Base-by-base conservation (phyloP, 2,113 vertebrate species). In the Tachuris rubrigastra region DNA sequence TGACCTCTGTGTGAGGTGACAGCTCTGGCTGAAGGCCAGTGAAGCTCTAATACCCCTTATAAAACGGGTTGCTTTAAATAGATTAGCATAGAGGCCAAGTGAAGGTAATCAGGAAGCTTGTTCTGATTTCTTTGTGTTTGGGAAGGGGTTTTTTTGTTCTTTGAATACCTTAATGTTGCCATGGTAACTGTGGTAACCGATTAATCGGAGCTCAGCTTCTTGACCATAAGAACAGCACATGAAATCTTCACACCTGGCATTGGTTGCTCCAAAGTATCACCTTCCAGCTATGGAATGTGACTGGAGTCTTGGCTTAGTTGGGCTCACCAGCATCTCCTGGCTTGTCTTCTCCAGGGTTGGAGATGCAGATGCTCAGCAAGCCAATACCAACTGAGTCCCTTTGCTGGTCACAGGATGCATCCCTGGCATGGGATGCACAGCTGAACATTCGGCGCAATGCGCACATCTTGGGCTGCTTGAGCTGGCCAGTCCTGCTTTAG, bases 1-100 rank as follows among this genome's bases (percentile, higher is more conserved):
- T 91, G 87, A 93, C 76, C 90, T 56, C 52, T 77, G 59, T 8
- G 35, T 60, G 91, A 97, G 95, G 81, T 87, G 89, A 90, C 59
- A 78, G 69, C 33, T 71, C 80, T 92, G 92, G 79, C 88, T 86
- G 67, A 58, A 31, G 80, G 83, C 92, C 68, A 62, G 55, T 1
- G 2, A 22, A 0, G 12, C 22, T 88, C 37, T 90, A 67, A 83
- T 74, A n/a, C 37, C 47, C 56, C 65, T 84, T 85, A 84, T 71
- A 84, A 91, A 92, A 86, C 35, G 5, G 41, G 18, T 88, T 0
- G 17, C 87, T 92, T 92, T 79, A 93, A 87, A 85, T 75, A 86
- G 85, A 69, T 78, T 85, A 74, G 65, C 15, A 5, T 12, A 68
- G 85, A 93, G 89, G 94, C 90, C 63, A 47, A 52, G 75, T 80